phyloP scores from a whole-genome alignment of 2,797 vertebrate species.

The Myotis planiceps region DNA sequence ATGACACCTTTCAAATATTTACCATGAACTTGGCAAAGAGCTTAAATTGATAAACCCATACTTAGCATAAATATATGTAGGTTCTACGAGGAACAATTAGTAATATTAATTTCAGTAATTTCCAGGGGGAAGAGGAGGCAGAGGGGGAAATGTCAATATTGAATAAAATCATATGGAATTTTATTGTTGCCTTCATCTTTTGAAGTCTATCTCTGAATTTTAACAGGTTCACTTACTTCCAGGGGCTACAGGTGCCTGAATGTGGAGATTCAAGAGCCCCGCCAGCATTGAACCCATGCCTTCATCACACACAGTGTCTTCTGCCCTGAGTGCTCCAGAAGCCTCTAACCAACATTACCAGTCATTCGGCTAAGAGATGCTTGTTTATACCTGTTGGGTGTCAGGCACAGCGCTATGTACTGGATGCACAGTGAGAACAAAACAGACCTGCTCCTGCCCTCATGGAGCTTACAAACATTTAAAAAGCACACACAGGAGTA shows the following conservation, averaged over 20 bases:
- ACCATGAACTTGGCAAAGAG: neutral
- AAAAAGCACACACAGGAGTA: neutral
- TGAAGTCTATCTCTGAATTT: neutral
- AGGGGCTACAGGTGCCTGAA: neutral
- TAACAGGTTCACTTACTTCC: neutral
- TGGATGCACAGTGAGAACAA: neutral
- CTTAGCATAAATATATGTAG: neutral
- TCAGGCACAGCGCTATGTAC: neutral
- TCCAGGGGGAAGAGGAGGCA: neutral
- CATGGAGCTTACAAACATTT: neutral
- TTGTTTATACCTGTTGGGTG: neutral
- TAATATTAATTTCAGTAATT: neutral
- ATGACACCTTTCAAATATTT: neutral
- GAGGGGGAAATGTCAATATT: neutral
- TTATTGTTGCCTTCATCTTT: neutral
- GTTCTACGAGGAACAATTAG: neutral
- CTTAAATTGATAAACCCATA: neutral
- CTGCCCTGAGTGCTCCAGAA: neutral
- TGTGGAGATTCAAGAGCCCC: neutral
- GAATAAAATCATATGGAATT: neutral
- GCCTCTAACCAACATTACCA: too few species aligned
- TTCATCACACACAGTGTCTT: neutral
- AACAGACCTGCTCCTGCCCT: accelerated
- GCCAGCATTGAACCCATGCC: too few species aligned
- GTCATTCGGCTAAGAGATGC: too few species aligned